A percentile compares a stretch with the other conserved stretches of the same genome.
These are phyloP conservation scores for Campaea margaritaria DNA, from an alignment of 2,888 invertebrate genomes.

Conservation along the genomic window DNA sequence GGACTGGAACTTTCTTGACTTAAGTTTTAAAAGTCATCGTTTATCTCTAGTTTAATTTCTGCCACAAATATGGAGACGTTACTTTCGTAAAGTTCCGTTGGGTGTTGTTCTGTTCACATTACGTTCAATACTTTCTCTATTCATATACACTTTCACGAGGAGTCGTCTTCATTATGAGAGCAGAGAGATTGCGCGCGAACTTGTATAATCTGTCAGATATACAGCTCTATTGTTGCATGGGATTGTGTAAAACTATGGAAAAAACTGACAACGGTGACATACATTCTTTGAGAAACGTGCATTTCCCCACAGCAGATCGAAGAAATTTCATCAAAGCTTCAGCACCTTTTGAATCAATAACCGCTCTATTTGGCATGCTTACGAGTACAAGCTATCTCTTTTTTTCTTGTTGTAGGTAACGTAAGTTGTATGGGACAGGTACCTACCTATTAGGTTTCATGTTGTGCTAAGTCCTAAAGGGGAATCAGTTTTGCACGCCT, in stretches of 20 bases:
- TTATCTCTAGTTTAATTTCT: constrained; percentile 35
- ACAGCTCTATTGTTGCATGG: constrained; percentile 60
- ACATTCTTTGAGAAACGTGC: constrained; percentile 8
- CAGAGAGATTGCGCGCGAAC: constrained; percentile 64
- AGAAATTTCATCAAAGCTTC: too few species aligned
- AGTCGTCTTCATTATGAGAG: constrained; percentile 66
- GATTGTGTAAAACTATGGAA: constrained; percentile 61
- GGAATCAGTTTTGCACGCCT: too few species aligned
- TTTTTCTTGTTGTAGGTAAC: too few species aligned
- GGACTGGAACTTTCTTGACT: neutral
- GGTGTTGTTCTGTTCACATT: constrained; percentile 56
- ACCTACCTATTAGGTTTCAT: too few species aligned
- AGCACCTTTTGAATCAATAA: too few species aligned
- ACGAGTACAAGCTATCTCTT: too few species aligned
- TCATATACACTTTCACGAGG: constrained; percentile 77
- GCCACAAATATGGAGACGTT: constrained; percentile 52
- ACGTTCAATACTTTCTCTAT: constrained; percentile 76
- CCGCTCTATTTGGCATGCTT: too few species aligned
- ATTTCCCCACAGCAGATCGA: neutral
- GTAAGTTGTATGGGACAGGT: too few species aligned
- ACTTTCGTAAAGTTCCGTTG: constrained; percentile 67
- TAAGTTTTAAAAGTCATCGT: constrained; percentile 37
- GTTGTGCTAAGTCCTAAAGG: too few species aligned
- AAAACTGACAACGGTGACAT: constrained; percentile 18
- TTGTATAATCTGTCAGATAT: constrained; percentile 55